phyloP scores from a whole-genome alignment of 2,888 invertebrate genomes.

The Rhogogaster chlorosoma region DNA sequence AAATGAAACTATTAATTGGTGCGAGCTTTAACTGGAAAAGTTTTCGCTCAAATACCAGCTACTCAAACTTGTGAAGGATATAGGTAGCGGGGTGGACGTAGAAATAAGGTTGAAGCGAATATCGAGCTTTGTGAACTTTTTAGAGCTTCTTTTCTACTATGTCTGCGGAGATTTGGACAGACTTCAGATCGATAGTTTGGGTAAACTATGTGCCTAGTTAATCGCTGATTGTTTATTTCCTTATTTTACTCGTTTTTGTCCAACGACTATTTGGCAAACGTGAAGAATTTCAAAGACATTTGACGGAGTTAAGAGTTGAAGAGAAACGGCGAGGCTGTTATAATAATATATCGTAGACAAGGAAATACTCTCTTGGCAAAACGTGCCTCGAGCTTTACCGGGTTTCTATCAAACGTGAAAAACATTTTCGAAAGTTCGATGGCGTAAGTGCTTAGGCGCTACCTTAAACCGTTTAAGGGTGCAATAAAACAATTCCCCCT shows the following conservation, averaged over 20 bases:
- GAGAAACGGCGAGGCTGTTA: not conserved
- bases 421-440: constrained; percentile 54
- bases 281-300: not conserved
- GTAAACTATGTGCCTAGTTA: not conserved
- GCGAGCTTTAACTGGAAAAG: not conserved
- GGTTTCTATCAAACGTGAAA: constrained; percentile 57
- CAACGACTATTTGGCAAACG: not conserved
- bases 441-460: constrained; percentile 56
- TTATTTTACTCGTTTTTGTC: not conserved
- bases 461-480: constrained; percentile 59
- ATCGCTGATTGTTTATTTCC: not conserved
- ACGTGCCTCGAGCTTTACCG: constrained; percentile 57
- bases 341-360: constrained; percentile 43
- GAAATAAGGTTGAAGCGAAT: not conserved
- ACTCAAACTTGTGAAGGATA: not conserved
- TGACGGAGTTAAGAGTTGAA: not conserved
- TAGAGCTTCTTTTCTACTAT: not conserved
- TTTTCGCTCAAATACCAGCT: not conserved
- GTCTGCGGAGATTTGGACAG: not conserved
- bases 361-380: constrained; percentile 42
- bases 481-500: constrained; percentile 58
- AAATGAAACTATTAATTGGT: not conserved
- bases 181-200: not conserved
- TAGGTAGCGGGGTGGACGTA: not conserved
- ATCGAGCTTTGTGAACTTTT: not conserved